These are phyloP conservation scores for Papilio machaon DNA, from an alignment of 1,140 invertebrate species.

Conservation along the genomic window DNA sequence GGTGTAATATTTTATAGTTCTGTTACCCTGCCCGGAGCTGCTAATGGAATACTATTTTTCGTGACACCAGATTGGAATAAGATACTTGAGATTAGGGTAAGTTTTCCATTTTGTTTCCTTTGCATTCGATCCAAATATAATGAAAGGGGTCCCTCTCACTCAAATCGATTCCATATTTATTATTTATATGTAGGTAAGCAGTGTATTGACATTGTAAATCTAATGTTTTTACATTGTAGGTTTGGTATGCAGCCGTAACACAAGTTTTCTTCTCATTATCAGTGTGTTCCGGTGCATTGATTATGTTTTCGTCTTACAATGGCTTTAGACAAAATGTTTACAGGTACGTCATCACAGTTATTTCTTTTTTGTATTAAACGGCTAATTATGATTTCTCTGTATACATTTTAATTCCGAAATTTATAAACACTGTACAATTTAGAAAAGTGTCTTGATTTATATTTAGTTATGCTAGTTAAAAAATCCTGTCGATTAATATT, in stretches of 20 bases:
- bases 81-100: slow-evolving; percentile 85
- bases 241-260: slow-evolving; percentile 93
- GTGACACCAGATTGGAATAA: slow-evolving; percentile 87
- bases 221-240: slow-evolving; percentile 70
- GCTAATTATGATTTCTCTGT: not conserved
- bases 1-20: slow-evolving; percentile 20
- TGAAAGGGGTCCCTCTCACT: no score
- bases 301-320: slow-evolving; percentile 93
- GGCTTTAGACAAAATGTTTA: slow-evolving; percentile 90
- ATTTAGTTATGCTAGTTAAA: not conserved
- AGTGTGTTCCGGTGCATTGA: slow-evolving; percentile 90
- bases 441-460: not conserved
- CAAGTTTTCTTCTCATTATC: slow-evolving; percentile 94
- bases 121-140: no score
- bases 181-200: slow-evolving; percentile 17
- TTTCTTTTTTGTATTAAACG: not conserved
- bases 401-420: not conserved
- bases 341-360: slow-evolving; percentile 82
- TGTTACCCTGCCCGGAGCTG: slow-evolving; percentile 89
- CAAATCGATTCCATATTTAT: not conserved
- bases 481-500: not conserved
- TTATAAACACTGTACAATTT: not conserved
- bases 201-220: not conserved
- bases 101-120: slow-evolving; percentile 39
- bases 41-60: slow-evolving; percentile 89